Conservation (phyloP, 2,113 vertebrate species). For the Otocyon megalotis region DNA sequence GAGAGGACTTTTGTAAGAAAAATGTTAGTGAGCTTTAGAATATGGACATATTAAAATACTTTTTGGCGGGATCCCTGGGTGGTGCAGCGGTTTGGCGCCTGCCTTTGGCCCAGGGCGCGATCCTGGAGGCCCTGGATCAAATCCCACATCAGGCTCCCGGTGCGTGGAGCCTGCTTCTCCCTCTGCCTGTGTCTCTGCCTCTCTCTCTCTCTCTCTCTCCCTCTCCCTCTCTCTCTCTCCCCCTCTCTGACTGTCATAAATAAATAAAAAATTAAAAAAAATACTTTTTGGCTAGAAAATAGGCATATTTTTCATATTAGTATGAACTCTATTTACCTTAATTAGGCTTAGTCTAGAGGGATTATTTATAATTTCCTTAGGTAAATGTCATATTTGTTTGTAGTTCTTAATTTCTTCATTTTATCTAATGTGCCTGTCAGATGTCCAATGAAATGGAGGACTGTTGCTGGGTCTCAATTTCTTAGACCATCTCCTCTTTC, state of each 20-base stretch:
- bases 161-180: no score
- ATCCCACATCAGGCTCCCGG: no score
- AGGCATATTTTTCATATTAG: neutral
- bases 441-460: neutral
- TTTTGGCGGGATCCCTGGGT: no score
- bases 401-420: neutral
- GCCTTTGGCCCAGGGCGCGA: no score
- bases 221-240: no score
- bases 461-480: neutral
- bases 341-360: neutral
- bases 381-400: neutral
- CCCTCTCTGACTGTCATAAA: no score
- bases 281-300: neutral
- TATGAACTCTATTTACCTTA: neutral
- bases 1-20: neutral
- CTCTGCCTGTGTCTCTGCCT: no score
- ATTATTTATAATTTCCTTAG: conserved; percentile 18
- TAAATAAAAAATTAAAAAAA: no score
- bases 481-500: neutral
- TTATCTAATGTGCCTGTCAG: neutral
- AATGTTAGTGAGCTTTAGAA: neutral
- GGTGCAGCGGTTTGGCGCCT: no score
- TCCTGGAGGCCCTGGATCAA: no score
- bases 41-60: neutral
- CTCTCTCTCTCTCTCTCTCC: no score